A percentile compares a stretch with the other conserved stretches of the same genome.
These are phyloP conservation scores for Fragum sueziense DNA, from an alignment of 2,888 invertebrate species.

Conservation along the genomic window DNA sequence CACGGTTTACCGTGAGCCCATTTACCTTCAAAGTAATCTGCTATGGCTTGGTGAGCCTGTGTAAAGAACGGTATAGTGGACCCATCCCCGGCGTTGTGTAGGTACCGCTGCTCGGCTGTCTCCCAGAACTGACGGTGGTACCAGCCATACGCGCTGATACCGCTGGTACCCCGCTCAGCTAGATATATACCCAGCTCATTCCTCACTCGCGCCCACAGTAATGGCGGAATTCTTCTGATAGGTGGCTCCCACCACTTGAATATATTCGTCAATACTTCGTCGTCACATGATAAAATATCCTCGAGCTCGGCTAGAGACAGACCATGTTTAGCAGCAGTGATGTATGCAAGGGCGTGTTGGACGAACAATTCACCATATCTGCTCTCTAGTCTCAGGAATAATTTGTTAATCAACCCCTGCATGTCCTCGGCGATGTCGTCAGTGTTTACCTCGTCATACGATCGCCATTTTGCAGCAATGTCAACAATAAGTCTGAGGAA, in stretches of 20 bases:
- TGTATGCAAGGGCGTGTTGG: slow-evolving; percentile 69
- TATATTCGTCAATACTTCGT: slow-evolving; percentile 69
- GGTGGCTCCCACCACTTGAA: slow-evolving; percentile 76
- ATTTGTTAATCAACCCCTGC: slow-evolving; percentile 70
- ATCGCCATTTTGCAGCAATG: slow-evolving; percentile 69
- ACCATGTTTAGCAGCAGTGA: slow-evolving; percentile 71
- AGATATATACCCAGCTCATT: slow-evolving; percentile 70
- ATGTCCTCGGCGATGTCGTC: slow-evolving; percentile 65
- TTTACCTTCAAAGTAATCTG: slow-evolving; percentile 76
- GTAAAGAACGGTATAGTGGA: slow-evolving; percentile 23
- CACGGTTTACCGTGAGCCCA: slow-evolving; percentile 70
- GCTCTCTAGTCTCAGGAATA: slow-evolving; percentile 70
- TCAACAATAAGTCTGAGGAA: slow-evolving; percentile 72
- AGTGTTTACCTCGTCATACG: slow-evolving; percentile 62
- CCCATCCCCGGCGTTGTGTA: slow-evolving; percentile 34
- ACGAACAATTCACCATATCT: slow-evolving; percentile 70
- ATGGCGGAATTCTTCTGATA: slow-evolving; percentile 73
- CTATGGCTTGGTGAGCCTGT: slow-evolving; percentile 71
- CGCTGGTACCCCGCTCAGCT: slow-evolving; percentile 69
- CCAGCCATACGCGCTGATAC: slow-evolving; percentile 73
- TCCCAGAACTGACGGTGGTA: slow-evolving; percentile 77
- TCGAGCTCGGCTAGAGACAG: slow-evolving; percentile 74
- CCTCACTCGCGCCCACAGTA: slow-evolving; percentile 74
- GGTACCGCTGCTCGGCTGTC: slow-evolving; percentile 68
- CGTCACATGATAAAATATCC: slow-evolving; percentile 74